Conservation (phyloP, 92 coral and sea anemone species). For the Phenganax marumi region DNA sequence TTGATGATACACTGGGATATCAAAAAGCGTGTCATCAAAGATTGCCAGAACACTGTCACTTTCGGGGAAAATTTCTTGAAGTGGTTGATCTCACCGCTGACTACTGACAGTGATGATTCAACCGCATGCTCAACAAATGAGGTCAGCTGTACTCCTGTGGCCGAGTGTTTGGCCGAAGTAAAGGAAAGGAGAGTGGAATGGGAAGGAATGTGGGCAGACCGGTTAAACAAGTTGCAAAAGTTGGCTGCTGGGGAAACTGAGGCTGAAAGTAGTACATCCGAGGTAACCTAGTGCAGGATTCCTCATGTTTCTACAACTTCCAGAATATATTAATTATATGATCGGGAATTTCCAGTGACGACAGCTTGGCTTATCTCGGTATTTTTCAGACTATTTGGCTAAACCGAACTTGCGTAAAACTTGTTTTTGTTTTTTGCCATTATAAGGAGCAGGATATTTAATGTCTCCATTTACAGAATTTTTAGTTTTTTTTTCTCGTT, state of each 20-base stretch:
- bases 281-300: not conserved
- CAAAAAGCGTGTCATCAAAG: slow-evolving; percentile 68
- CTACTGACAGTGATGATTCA: slow-evolving; percentile 54
- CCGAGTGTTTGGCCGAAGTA: slow-evolving; percentile 70
- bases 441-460: no score
- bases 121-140: slow-evolving; percentile 21
- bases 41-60: slow-evolving; percentile 79
- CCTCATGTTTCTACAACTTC: not conserved
- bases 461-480: no score
- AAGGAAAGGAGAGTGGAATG: slow-evolving; percentile 66
- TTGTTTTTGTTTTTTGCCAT: no score
- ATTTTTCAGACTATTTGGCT: no score
- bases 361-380: not conserved
- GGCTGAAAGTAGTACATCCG: slow-evolving; percentile 26
- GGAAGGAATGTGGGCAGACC: slow-evolving; percentile 81
- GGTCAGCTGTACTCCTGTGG: slow-evolving; percentile 57
- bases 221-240: slow-evolving; percentile 58
- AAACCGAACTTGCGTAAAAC: no score
- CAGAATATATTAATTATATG: not conserved
- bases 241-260: slow-evolving; percentile 29
- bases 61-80: slow-evolving; percentile 82
- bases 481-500: no score
- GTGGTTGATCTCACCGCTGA: slow-evolving; percentile 74
- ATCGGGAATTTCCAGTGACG: not conserved
- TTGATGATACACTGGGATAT: slow-evolving; percentile 75